These are phyloP conservation scores for Neelides sp. DNA, from an alignment of 1,140 invertebrate genomes.

Conservation along the genomic window DNA sequence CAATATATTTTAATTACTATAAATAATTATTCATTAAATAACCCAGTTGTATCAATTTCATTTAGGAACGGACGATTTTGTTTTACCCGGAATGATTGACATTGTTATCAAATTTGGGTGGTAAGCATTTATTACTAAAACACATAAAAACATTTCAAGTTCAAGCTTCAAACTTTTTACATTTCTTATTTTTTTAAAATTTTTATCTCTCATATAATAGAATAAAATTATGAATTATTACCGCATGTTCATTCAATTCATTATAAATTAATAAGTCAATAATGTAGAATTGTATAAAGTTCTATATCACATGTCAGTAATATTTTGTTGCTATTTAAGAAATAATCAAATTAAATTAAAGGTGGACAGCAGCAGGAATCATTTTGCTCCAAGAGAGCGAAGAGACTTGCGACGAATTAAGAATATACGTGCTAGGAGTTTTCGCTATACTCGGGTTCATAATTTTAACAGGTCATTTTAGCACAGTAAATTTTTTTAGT, in stretches of 20 bases:
- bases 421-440: conserved; percentile 30
- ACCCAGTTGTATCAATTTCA: conserved; percentile 13
- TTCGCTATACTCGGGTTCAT: conserved; percentile 34
- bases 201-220: background rate
- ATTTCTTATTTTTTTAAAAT: background rate
- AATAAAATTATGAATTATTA: background rate
- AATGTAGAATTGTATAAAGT: no score
- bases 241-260: no score
- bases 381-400: conserved; percentile 21
- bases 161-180: background rate
- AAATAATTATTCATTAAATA: background rate
- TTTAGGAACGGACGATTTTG: conserved; percentile 44
- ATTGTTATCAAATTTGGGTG: conserved; percentile 41
- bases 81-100: conserved; percentile 40
- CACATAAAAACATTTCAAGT: no score
- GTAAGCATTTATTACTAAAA: no score
- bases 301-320: no score
- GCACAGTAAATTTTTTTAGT: no score
- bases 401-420: conserved; percentile 17
- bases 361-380: conserved; percentile 18
- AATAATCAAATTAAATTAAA: no score
- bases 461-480: no score
- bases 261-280: no score
- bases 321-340: no score
- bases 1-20: background rate